phyloP scores from a whole-genome alignment of 2,797 vertebrate genomes.

The Peromyscus nudipes region DNA sequence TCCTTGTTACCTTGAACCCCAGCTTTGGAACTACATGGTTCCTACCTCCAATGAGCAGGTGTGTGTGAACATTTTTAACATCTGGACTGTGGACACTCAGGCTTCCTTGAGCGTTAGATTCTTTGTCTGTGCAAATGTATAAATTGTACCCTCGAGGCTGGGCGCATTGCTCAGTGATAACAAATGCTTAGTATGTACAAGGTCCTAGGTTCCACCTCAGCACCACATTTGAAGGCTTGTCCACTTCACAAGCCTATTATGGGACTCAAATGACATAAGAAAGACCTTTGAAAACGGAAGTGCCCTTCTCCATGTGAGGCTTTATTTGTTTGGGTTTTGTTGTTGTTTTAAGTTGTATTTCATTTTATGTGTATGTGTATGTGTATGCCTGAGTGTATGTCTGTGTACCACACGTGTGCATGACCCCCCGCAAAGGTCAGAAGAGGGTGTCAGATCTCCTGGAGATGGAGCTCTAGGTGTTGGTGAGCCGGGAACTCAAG shows the following conservation, averaged over 20 bases:
- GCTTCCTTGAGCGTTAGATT: not conserved
- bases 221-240: not conserved
- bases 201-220: not conserved
- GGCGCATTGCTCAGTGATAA: not conserved
- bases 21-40: not conserved
- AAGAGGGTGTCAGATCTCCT: not conserved
- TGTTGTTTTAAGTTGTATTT: not conserved
- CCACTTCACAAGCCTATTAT: slow-evolving; percentile 51
- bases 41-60: not conserved
- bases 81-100: not conserved
- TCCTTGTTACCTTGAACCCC: not conserved
- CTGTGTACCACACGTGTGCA: not conserved
- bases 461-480: not conserved
- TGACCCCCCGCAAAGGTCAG: not conserved
- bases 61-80: not conserved
- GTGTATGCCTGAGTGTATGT: not conserved
- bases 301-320: not conserved
- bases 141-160: not conserved
- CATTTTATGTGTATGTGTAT: not conserved
- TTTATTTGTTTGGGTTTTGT: slow-evolving; percentile 68
- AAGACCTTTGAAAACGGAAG: slow-evolving; percentile 53
- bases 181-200: not conserved
- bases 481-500: not conserved
- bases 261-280: slow-evolving; percentile 61
- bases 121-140: not conserved